A percentile compares a stretch with the other conserved stretches of the same genome.
These are phyloP conservation scores for Novumbra hubbsi DNA, from an alignment of 2,797 vertebrate species.

Conservation along the genomic window DNA sequence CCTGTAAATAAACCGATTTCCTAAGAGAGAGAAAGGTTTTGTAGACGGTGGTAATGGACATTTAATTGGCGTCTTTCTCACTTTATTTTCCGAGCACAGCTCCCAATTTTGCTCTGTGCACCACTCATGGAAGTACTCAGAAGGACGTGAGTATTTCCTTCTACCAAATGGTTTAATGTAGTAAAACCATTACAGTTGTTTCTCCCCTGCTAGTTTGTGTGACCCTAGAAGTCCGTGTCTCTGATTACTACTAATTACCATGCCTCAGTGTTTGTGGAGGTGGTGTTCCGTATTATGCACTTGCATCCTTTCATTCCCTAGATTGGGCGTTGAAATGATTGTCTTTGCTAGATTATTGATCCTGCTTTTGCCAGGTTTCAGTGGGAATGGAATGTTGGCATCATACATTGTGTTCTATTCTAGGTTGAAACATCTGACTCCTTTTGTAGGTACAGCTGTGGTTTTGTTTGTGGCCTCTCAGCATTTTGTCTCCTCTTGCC, in stretches of 20 bases:
- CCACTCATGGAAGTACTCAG: neutral
- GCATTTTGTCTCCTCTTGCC: neutral
- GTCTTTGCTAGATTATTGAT: neutral
- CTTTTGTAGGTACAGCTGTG: neutral
- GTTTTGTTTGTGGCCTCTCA: neutral
- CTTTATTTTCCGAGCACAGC: constrained; percentile 35
- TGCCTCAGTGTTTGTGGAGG: neutral
- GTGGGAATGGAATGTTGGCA: neutral
- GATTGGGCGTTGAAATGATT: neutral
- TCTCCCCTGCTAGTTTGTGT: constrained; percentile 1
- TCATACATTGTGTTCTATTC: neutral
- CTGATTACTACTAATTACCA: neutral
- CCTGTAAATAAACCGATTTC: neutral
- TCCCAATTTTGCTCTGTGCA: neutral
- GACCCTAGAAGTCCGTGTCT: neutral
- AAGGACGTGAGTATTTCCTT: neutral
- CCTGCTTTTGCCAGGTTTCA: neutral
- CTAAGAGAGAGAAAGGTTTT: constrained; percentile 18
- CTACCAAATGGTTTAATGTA: too few relatives aligned
- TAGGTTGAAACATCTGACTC: neutral
- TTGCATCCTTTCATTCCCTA: neutral
- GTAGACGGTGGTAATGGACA: constrained; percentile 41
- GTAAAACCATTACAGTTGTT: neutral
- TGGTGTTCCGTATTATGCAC: neutral
- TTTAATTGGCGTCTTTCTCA: constrained; percentile 38